Evolutionary conservation across 2,888 invertebrate genomes (phyloP).

Genomic region (Kryphioiulus occultus): DNA sequence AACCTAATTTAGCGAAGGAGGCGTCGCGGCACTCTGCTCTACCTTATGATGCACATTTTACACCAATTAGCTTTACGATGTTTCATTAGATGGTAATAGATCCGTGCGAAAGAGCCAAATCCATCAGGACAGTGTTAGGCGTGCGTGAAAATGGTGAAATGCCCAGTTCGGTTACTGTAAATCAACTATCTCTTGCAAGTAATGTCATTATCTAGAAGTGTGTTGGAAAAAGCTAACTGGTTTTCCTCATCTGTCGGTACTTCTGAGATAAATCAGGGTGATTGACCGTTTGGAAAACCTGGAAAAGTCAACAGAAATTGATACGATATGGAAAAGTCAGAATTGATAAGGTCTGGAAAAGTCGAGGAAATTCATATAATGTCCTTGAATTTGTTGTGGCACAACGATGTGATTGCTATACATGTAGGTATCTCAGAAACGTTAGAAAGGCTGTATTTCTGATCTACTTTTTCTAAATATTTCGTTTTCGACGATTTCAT

Average conservation of each 20-base stretch:
- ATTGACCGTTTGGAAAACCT: not conserved
- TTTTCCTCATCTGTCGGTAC: no score
- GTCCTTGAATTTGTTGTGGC: no score
- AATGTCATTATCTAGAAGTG: not conserved
- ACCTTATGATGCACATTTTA: constrained; percentile 15
- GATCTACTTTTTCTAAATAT: no score
- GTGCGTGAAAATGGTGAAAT: not conserved
- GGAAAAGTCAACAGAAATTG: not conserved
- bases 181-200: not conserved
- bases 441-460: no score
- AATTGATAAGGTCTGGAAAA: no score
- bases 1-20: not conserved
- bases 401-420: no score
- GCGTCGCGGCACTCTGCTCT: not conserved
- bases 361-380: no score
- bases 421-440: no score
- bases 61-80: constrained; percentile 26
- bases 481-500: no score
- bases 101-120: not conserved
- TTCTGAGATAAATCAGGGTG: no score
- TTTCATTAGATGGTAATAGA: not conserved
- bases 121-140: not conserved
- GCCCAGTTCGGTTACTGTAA: no score
- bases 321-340: no score
- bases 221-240: not conserved